Conservation (phyloP, 2,113 vertebrate species). For the Marmota monax region DNA sequence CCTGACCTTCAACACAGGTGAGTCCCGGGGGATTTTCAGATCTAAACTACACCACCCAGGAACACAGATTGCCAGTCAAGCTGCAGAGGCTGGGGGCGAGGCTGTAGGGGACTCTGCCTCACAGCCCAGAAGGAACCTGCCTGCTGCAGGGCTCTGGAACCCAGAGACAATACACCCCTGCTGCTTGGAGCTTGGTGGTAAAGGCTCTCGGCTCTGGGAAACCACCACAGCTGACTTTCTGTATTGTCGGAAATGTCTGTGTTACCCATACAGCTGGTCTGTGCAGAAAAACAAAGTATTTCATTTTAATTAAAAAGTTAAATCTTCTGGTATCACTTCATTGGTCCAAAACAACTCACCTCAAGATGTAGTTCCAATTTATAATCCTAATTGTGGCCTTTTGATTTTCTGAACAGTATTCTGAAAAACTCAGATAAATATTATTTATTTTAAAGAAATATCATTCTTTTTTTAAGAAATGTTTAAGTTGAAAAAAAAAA, state of each 20-base stretch:
- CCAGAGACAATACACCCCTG: background rate
- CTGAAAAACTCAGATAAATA: background rate
- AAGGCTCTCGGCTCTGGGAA: too few relatives aligned
- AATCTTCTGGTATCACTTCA: background rate
- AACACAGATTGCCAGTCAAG: background rate
- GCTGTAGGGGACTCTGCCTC: background rate
- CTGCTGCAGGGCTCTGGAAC: accelerated
- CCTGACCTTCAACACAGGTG: too few relatives aligned
- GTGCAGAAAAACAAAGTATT: background rate
- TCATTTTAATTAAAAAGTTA: background rate
- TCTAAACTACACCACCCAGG: background rate
- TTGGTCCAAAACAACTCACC: background rate
- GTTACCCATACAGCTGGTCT: background rate
- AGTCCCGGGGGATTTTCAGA: too few relatives aligned
- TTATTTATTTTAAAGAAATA: background rate
- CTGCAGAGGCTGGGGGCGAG: background rate
- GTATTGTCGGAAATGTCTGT: background rate
- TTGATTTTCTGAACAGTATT: background rate
- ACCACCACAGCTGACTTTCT: background rate
- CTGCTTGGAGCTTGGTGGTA: background rate
- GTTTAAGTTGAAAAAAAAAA: background rate
- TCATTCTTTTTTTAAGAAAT: background rate
- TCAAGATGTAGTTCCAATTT: background rate
- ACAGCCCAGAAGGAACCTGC: background rate
- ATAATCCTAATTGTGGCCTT: background rate